Evolutionary conservation across 2,888 invertebrate genomes (phyloP).

Genomic region (Choreutis nemorana): DNA sequence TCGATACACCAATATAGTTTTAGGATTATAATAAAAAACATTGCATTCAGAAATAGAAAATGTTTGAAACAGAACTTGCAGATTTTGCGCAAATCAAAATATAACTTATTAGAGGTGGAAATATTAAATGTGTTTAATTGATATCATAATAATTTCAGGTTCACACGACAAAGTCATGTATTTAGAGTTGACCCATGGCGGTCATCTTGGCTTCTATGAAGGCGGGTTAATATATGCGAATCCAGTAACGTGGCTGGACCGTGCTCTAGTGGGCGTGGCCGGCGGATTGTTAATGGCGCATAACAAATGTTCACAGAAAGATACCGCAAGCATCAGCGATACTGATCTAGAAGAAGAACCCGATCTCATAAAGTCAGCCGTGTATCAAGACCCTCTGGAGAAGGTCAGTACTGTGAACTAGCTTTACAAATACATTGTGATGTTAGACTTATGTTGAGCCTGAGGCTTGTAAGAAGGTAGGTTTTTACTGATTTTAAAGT

Average conservation of each 20-base stretch:
- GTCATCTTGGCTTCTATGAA: constrained; percentile 95
- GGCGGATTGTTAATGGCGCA: constrained; percentile 75
- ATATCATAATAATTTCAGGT: constrained; percentile 48
- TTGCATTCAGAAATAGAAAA: too few species aligned
- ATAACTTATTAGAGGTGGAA: neutral
- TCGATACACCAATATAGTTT: too few species aligned
- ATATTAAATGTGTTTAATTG: constrained; percentile 3
- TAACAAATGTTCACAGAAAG: constrained; percentile 44
- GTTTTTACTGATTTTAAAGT: too few species aligned
- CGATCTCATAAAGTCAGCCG: constrained; percentile 41
- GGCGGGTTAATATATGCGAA: constrained; percentile 88
- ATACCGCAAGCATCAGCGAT: constrained; percentile 9
- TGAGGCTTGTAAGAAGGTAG: too few species aligned
- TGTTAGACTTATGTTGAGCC: too few species aligned
- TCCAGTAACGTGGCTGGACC: constrained; percentile 92
- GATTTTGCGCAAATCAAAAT: too few species aligned
- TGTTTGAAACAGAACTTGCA: too few species aligned
- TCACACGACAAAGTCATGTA: constrained; percentile 74
- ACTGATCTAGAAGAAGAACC: constrained; percentile 34
- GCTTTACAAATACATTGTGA: too few species aligned
- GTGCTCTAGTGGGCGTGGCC: constrained; percentile 82
- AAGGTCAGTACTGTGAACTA: too few species aligned
- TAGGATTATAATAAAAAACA: too few species aligned
- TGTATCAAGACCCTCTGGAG: constrained; percentile 46
- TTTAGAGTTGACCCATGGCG: constrained; percentile 88